Base-by-base conservation (phyloP, 2,113 vertebrate genomes). In the Ranitomeya variabilis region DNA sequence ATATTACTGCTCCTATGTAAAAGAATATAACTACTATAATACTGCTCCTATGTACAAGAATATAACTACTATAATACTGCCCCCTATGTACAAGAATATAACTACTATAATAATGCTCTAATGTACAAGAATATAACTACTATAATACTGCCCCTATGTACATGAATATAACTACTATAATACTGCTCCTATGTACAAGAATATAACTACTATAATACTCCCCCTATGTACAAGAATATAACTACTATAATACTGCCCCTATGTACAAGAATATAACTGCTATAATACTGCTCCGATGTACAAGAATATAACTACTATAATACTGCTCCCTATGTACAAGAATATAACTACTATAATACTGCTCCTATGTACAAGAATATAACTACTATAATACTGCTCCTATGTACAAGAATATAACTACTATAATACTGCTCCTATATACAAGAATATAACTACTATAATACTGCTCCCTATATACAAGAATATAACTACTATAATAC, bases 401-500 rank as follows among this genome's bases (percentile, higher is more conserved):
- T 66, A 66, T 66, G 21, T 66, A 66, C 64, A 66, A 66, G 64
- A 66, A n/a, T 66, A 66, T 66, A 66, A n/a, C 64, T 66, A n/a
- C 64, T 66, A n/a, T 66, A 66, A 66, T 66, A 66, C 64, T 66
- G 8, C 19, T 6, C 60, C 60, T 62, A 62, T 62, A 4, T 62
- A 62, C 16, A 62, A 62, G 60, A 62, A 62, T 62, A 62, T 62
- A 62, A 62, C 60, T 62, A 62, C 60, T 62, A 19, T 62, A 62
- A 62, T 62, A 19, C 60, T 62, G 4, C 66, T 13, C 66, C 66
- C n/a, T 69, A 69, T 69, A 15, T 69, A 69, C 66, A 69, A 26
- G 66, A 69, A 69, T 69, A 69, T 69, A 69, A 69, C 66, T 69
- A 26, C 66, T 69, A 69, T 69, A 69, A 69, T 69, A 69, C 60